Evolutionary conservation across 2,888 invertebrate genomes (phyloP), one percentile per base, ranked within the genome.

Genomic region (Crocallis elinguaria): DNA sequence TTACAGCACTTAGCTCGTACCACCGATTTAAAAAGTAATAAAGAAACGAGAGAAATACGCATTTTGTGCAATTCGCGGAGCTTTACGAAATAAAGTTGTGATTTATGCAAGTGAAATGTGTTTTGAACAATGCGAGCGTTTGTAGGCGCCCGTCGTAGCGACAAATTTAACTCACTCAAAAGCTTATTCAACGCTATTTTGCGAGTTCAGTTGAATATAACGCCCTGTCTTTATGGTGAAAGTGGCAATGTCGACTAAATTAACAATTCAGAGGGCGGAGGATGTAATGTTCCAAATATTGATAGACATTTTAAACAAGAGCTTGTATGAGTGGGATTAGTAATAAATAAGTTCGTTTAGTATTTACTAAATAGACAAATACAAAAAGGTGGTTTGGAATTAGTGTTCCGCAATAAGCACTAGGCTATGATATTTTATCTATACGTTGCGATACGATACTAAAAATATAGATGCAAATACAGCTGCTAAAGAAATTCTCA

Each of bases 51-150:
- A 36, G 48, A 37, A 45, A 35, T 45, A 41, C 45, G 42, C 38
- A 27, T 49, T 14, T 27, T 49, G 30, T 37, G 45, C 39, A 43
- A 35, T 50, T 48, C 42, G 27, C 29, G 33, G 32, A 37, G 49
- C 45, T 44, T 44, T 43, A 77, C 78, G 78, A 80, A 84, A 84
- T 82, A 82, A 81, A 80, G 76, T 79, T 79, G 72, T 82, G 83
- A 82, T 84, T 82, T 82, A 82, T 84, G 80, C 78, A 82, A 79
- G 77, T 73, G 75, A 79, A 79, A 77, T 77, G 75, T 78, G 75
- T 75, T 76, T 69, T 72, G 67, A 74, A 75, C 72, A 73, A 73
- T 70, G 69, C 68, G 66, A 62, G 9, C 56, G 64, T 54, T 50
- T 67, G 68, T 62, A 65, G 66, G 69, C 65, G 65, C 65, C 64